Percentiles rank a stretch among this genome's conserved stretches.
phyloP scores from a whole-genome alignment of 2,888 invertebrate species.

The Torymus aiolomorphi region DNA sequence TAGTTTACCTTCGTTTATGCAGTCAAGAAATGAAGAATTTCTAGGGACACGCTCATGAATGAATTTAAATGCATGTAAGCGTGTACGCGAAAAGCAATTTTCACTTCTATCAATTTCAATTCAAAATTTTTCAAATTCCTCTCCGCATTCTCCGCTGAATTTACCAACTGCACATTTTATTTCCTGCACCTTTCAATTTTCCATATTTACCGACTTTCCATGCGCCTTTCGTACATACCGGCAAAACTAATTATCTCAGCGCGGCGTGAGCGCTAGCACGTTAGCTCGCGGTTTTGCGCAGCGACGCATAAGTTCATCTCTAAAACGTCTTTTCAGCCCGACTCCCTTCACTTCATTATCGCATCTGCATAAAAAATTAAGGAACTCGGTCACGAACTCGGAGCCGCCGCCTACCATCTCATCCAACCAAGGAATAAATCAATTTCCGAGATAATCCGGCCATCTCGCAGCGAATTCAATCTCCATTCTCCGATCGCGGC shows the following conservation, averaged over 20 bases:
- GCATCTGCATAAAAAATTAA: constrained; percentile 52
- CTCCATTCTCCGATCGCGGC: background rate
- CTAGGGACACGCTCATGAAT: too few relatives aligned
- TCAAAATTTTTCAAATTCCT: too few relatives aligned
- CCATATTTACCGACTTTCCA: background rate
- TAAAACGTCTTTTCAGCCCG: constrained; percentile 35
- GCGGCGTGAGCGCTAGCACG: background rate
- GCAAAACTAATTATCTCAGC: background rate
- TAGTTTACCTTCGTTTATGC: too few relatives aligned
- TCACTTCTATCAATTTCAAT: too few relatives aligned
- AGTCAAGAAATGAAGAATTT: too few relatives aligned
- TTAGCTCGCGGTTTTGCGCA: background rate
- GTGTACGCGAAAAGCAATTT: too few relatives aligned
- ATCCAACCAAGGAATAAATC: constrained; percentile 22
- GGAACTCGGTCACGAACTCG: constrained; percentile 26
- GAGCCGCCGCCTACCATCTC: background rate
- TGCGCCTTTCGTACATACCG: background rate
- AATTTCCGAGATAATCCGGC: constrained; percentile 40
- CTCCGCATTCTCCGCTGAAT: too few relatives aligned
- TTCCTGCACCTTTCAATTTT: background rate
- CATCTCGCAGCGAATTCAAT: constrained; percentile 21
- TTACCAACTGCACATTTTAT: too few relatives aligned
- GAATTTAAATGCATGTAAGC: too few relatives aligned
- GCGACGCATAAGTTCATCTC: background rate
- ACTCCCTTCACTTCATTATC: constrained; percentile 34